These are phyloP conservation scores for Pseudorasbora parva DNA, from an alignment of 2,113 vertebrate species.

Conservation along the genomic window DNA sequence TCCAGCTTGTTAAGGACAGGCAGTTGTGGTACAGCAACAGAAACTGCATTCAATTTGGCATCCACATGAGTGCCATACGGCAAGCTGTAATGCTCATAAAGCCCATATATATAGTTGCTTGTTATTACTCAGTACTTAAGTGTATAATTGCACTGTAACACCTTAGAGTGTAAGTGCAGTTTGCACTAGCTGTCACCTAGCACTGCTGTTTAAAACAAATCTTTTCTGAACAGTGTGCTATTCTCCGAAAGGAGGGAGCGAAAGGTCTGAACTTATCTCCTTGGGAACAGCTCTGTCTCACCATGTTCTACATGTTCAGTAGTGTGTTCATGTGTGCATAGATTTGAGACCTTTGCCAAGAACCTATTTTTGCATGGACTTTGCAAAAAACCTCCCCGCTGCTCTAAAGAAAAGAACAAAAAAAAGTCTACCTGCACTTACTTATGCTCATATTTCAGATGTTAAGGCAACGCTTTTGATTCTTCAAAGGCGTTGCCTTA, in stretches of 20 bases:
- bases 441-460: neutral
- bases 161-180: neutral
- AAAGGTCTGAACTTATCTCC: conserved; percentile 34
- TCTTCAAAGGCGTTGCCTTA: too few species aligned
- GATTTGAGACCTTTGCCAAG: conserved; percentile 35
- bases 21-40: too few species aligned
- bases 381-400: neutral
- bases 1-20: too few species aligned
- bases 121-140: too few species aligned
- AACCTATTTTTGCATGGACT: neutral
- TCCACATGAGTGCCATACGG: neutral
- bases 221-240: neutral
- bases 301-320: conserved; percentile 15
- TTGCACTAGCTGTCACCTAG: neutral
- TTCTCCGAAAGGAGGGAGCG: neutral
- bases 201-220: conserved; percentile 5
- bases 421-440: neutral
- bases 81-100: neutral
- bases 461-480: too few species aligned
- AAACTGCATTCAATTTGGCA: neutral
- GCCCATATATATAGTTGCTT: neutral
- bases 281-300: conserved; percentile 2
- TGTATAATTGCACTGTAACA: too few species aligned
- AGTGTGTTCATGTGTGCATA: conserved; percentile 20
- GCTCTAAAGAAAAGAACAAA: neutral